Evolutionary conservation across 2,888 invertebrate species (phyloP), one percentile per base, ranked within the genome.

Genomic region (Metellina segmentata): DNA sequence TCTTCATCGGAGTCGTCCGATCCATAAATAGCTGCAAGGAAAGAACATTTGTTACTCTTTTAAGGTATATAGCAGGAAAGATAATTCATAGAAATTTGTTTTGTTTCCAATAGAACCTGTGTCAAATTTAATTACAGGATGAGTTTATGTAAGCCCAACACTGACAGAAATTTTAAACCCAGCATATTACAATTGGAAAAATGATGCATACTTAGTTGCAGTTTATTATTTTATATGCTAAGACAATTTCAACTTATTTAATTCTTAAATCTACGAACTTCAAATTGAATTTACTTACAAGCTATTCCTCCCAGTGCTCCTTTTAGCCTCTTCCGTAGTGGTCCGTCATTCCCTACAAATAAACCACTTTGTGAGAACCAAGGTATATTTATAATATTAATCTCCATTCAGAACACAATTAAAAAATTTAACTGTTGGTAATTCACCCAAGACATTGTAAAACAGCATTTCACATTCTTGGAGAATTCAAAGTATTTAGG

Each of bases 291-390:
- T 61, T 77, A 90, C 92, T 92, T 90, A 92, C 92, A 90, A 53
- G 92, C 92, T 83, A 92, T 19, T 20, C 92, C 92, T 34, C 53
- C 85, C 5, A 92, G 74, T 85, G 92, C 92, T 69, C 92, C 92
- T 85, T 88, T 90, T 9, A 87, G 52, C 69, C 75, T 90, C 20
- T 92, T 92, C 19, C 20, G 87, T 20, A 72, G 72, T 74, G 85
- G 92, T 83, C 83, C 90, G 13, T 79, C 79, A 53, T 52, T 61
- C 61, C 61, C 61, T 61, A 61, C 34, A 61, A 61, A 61, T 6
- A 7, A 61, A 61, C 34, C 34, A 34, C 34, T 34, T 34, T 34
- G n/a, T n/a, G 34, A 34, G 8, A 61, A 61, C 9, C 6, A 61
- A 61, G 16, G 34, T 34, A 34, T 34, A 34, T 34, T 34, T 34